Evolutionary conservation across 2,888 invertebrate genomes (phyloP).

Genomic region (Lysandra bellargus): DNA sequence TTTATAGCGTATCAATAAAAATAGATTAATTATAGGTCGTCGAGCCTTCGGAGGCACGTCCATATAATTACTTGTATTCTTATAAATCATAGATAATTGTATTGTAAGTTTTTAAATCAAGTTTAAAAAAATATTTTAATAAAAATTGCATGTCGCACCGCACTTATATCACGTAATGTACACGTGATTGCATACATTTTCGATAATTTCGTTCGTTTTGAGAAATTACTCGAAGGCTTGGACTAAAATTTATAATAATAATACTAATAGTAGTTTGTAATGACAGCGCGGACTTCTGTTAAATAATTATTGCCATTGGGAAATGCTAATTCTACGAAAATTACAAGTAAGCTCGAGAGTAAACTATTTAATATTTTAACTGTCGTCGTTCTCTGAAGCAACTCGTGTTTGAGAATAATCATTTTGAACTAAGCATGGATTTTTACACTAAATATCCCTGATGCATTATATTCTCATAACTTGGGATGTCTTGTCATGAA

Average conservation of each 20-base stretch:
- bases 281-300: conserved; percentile 44
- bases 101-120: background rate
- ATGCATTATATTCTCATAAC: background rate
- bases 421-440: background rate
- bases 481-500: background rate
- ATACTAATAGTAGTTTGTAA: conserved; percentile 27
- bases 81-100: conserved; percentile 9
- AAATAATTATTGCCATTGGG: conserved; percentile 68
- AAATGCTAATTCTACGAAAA: conserved; percentile 60
- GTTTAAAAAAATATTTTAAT: background rate
- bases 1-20: conserved; percentile 4
- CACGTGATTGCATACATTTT: conserved; percentile 21
- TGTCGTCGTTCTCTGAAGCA: conserved; percentile 4
- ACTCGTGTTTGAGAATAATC: conserved; percentile 1
- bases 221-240: conserved; percentile 19
- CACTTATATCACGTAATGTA: background rate
- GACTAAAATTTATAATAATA: conserved; percentile 28
- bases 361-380: conserved; percentile 11
- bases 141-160: background rate
- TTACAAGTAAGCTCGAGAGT: conserved; percentile 66
- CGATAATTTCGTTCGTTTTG: conserved; percentile 24
- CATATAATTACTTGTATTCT: background rate
- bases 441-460: background rate
- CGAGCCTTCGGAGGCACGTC: background rate
- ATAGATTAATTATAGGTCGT: background rate